A percentile compares a stretch with the other conserved stretches of the same genome.
Evolutionary conservation across 1,140 invertebrate genomes (phyloP).

Genomic region (Notospermus geniculatus): DNA sequence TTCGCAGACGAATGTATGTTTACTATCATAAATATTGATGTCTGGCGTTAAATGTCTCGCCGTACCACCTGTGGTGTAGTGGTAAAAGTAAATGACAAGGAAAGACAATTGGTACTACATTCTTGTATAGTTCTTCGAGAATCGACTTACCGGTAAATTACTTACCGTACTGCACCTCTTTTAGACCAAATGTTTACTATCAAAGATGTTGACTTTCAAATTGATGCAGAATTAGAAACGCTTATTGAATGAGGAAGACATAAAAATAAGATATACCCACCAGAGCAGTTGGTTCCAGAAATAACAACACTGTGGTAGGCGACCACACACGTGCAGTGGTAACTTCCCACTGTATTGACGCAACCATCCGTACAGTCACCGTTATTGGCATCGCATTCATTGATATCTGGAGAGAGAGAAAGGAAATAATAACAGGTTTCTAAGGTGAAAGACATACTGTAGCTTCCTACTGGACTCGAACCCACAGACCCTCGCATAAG

Average conservation of each 20-base stretch:
- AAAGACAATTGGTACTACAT: not conserved
- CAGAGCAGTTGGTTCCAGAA: conserved; percentile 1
- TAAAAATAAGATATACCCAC: not conserved
- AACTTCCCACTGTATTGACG: conserved; percentile 62
- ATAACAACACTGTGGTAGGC: not conserved
- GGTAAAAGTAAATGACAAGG: not conserved
- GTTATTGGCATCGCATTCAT: conserved; percentile 46
- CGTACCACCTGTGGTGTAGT: too few species aligned
- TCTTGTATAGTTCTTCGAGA: not conserved
- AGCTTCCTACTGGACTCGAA: not conserved
- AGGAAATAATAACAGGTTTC: not conserved
- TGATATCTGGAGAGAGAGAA: conserved; percentile 4
- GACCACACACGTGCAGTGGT: conserved; percentile 20
- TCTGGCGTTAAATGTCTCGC: too few species aligned
- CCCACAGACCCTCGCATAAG: too few species aligned
- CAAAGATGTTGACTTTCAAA: not conserved
- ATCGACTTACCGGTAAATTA: not conserved
- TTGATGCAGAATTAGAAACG: not conserved
- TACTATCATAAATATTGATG: not conserved
- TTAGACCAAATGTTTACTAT: not conserved
- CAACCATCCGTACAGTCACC: conserved; percentile 66
- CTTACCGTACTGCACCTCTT: not conserved
- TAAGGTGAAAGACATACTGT: not conserved
- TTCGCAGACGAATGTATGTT: not conserved
- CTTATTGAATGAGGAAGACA: too few species aligned